Evolutionary conservation across 2,888 invertebrate genomes (phyloP), one percentile per base, ranked within the genome.

Genomic region (Orchesellides sinensis): DNA sequence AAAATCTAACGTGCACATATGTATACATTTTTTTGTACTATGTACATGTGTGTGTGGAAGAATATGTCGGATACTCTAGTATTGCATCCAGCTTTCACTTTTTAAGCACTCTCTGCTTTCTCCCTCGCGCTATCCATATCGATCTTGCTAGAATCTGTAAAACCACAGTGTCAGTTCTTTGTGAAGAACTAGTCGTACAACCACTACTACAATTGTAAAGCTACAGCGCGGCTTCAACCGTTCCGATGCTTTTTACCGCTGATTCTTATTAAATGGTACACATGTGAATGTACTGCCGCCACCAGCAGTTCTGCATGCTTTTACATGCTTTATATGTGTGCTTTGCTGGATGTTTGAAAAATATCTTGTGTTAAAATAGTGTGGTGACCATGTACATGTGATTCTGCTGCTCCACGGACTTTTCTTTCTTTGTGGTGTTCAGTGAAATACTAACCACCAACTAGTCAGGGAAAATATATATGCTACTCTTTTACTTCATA

Each of bases 81-180:
- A 69, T 68, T 61, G 75, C 27, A 80, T 83, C 70, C 69, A 54
- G 70, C 70, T 40, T 80, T 80, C 66, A 66, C 72, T 79, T 45
- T 79, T 69, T 69, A 79, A 79, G 79, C 79, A 54, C n/a, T n/a
- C 79, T 54, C 78, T 66, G 54, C 45, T 72, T 40, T 72, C 80
- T 72, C 80, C 66, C 45, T 54, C 69, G 25, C 63, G 40, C 70
- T 79, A 79, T 69, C 77, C 74, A 70, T 83, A 83, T 83, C 83
- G 83, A 83, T 83, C 83, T 80, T 72, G 80, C 45, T 63, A 83
- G 84, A 86, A 84, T 86, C 86, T 83, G 83, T 85, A 83, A 85
- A 86, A 86, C 86, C 86, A 84, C 86, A 86, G 83, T 85, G 84
- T 84, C 83, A 79, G 84, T 82, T 83, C 84, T 83, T 80, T 83